These are phyloP conservation scores for Drosophila rellima DNA, from an alignment of 2,888 invertebrate genomes.

Conservation along the genomic window DNA sequence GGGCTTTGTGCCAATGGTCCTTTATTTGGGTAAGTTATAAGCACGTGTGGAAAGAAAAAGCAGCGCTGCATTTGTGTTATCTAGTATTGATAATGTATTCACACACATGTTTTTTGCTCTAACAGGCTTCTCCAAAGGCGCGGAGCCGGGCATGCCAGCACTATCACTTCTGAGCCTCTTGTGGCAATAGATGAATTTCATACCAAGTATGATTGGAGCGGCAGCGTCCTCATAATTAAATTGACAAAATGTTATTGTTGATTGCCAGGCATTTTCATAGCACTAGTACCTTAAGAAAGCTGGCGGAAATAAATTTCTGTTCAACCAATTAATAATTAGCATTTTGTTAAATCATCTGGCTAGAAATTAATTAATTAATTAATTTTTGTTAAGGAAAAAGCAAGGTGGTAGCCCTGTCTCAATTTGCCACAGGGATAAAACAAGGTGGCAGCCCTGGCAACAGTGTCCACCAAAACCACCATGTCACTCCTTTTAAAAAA, in stretches of 20 bases:
- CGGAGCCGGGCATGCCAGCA: constrained; percentile 90
- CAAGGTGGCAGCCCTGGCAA: no score
- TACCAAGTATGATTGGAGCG: constrained; percentile 4
- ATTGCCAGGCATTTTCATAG: constrained; percentile 39
- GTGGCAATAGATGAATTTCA: constrained; percentile 80
- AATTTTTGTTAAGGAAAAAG: no score
- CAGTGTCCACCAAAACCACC: no score
- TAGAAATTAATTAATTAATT: no score
- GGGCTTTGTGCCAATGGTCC: constrained; percentile 90
- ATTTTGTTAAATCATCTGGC: neutral
- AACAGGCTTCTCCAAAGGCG: constrained; percentile 89
- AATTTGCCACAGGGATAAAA: no score
- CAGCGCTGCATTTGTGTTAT: constrained; percentile 7
- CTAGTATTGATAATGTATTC: constrained; percentile 27
- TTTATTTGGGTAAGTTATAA: constrained; percentile 88
- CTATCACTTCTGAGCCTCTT: constrained; percentile 82
- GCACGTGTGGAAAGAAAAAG: constrained; percentile 55
- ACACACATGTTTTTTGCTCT: constrained; percentile 25
- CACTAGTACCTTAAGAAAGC: constrained; percentile 41
- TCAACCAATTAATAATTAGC: constrained; percentile 22
- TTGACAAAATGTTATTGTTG: constrained; percentile 38
- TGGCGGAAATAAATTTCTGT: constrained; percentile 68
- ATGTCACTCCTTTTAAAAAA: no score
- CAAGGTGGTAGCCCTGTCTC: no score
- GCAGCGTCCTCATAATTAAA: constrained; percentile 24